Evolutionary conservation across 2,888 invertebrate genomes (phyloP), one percentile per base, ranked within the genome.

Genomic region (Phoronis australis): DNA sequence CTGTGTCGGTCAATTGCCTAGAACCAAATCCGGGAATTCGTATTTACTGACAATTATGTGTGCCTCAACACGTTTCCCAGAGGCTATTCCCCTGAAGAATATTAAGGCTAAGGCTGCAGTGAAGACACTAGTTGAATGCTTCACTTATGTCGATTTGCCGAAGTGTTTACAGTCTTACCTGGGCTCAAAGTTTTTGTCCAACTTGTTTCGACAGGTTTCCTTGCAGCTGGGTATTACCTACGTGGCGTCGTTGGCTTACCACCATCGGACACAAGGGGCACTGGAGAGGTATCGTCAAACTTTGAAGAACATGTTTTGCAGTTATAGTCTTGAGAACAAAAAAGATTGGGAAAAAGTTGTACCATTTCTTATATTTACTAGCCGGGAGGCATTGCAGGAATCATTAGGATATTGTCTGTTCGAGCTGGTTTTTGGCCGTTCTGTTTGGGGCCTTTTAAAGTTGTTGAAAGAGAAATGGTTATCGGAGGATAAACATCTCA

Each of bases 391-490:
- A 6, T 18, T 26, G 4, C 26, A 47, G 6, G 48, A 53, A 24
- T 53, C 52, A 4, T 26, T 43, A 4, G 54, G 52, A n/a, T 52
- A 44, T 39, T 45, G 45, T 38, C 54, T 52, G 4, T 54, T 54
- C 38, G 45, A 48, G 9, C 21, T 48, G 24, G 48, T 53, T 3
- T 54, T 43, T 45, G 52, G 51, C 12, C 51, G 42, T 12, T 21
- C 4, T 9, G 47, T 53, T 3, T 4, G 54, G 21, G 51, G 54
- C 21, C 31, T 4, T 12, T 44, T 31, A 22, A 27, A 31, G 27
- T 31, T 44, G 35, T n/a, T 44, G 22, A 44, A 31, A 3, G 44
- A 44, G 22, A 27, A 27, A 15, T 43, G 9, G 43, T 27, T 25
- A 12, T 5, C 4, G 15, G n/a, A 25, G 6, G 31, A 31, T 4